phyloP scores from a whole-genome alignment of 1,140 invertebrate genomes.

The Zaprionus capensis region DNA sequence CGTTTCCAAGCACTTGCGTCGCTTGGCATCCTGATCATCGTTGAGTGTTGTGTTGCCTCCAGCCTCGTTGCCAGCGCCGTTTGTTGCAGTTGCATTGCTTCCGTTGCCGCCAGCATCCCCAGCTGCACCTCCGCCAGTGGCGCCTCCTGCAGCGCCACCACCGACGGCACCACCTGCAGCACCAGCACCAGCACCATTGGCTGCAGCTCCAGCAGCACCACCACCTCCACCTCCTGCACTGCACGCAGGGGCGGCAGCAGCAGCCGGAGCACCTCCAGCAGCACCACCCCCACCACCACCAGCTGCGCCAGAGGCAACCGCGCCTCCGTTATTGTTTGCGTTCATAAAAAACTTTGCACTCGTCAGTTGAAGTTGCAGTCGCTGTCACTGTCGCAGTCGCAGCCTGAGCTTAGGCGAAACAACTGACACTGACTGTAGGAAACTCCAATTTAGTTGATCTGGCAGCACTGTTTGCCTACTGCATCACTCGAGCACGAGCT shows the following conservation, averaged over 20 bases:
- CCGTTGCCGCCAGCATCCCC: conserved; percentile 25
- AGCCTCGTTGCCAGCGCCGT: conserved; percentile 16
- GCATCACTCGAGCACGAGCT: conserved; percentile 9
- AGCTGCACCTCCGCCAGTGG: conserved; percentile 15
- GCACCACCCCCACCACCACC: conserved; percentile 24
- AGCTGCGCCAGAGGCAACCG: conserved; percentile 33
- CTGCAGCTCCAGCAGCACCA: conserved; percentile 37
- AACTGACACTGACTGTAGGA: background rate
- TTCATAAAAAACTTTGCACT: conserved; percentile 53
- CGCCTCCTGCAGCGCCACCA: conserved; percentile 11
- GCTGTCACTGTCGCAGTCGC: background rate
- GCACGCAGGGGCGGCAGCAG: conserved; percentile 8
- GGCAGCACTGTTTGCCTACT: conserved; percentile 10
- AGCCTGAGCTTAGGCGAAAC: background rate
- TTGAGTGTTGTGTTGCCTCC: conserved; percentile 13
- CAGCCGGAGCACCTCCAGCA: conserved; percentile 27
- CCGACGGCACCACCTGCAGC: conserved; percentile 19
- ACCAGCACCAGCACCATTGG: conserved; percentile 19
- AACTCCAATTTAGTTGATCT: conserved; percentile 11
- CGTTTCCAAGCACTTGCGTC: conserved; percentile 66
- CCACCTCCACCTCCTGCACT: conserved; percentile 9
- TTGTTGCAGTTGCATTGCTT: conserved; percentile 15
- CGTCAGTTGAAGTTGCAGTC: background rate
- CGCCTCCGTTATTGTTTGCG: conserved; percentile 57
- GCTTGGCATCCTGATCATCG: conserved; percentile 70